Conservation (phyloP, 2,113 vertebrate genomes). For the Desmodus rotundus region DNA sequence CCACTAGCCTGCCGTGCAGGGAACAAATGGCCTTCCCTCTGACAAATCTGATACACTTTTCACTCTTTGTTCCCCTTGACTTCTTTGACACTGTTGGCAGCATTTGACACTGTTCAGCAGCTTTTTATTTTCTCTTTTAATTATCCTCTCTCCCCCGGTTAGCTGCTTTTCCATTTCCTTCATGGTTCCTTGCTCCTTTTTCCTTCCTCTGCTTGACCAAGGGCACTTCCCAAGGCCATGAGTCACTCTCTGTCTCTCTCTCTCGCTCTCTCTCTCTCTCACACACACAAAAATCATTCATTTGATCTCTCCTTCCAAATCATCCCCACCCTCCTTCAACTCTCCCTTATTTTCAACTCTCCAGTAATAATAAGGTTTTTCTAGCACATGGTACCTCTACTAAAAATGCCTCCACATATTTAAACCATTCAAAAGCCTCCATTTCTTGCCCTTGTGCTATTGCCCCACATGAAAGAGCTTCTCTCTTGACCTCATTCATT, state of each 20-base stretch:
- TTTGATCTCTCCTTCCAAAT: neutral
- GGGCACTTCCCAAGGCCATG: neutral
- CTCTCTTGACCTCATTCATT: neutral
- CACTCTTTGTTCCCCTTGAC: neutral
- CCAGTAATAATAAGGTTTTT: neutral
- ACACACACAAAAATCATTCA: neutral
- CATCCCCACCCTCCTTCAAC: neutral
- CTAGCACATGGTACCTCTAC: neutral
- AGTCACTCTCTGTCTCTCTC: neutral
- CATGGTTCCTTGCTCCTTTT: neutral
- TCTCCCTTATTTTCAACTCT: neutral
- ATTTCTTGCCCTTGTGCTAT: neutral
- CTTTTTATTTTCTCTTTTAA: constrained; percentile 1
- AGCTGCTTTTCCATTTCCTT: constrained; percentile 9
- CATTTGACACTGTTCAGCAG: neutral
- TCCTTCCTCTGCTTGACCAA: neutral
- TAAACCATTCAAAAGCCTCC: neutral
- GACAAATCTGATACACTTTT: neutral
- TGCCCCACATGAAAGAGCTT: neutral
- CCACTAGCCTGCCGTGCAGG: neutral
- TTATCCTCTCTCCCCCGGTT: neutral
- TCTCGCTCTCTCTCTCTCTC: neutral
- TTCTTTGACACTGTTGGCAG: neutral
- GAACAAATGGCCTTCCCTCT: neutral
- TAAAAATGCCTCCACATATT: neutral